Evolutionary conservation across 2,888 invertebrate species (phyloP).

Genomic region (Platerodrilus igneus): DNA sequence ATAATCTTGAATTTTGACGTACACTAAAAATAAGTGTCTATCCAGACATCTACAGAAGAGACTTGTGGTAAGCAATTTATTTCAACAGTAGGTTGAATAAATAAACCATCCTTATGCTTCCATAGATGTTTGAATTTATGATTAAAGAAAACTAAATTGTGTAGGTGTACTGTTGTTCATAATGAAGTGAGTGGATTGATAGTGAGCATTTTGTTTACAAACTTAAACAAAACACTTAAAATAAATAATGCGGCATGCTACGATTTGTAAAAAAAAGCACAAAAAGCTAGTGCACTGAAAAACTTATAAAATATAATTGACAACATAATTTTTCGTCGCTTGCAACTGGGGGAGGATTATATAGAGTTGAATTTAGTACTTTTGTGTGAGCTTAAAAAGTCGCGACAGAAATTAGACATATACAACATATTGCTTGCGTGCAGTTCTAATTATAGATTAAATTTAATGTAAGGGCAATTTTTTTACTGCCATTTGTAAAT

Average conservation of each 20-base stretch:
- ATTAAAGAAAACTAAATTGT: slow-evolving; percentile 12
- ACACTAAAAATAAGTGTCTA: no score
- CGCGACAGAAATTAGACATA: slow-evolving; percentile 17
- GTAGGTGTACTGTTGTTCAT: slow-evolving; percentile 19
- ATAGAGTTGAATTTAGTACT: slow-evolving; percentile 24
- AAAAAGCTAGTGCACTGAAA: slow-evolving; percentile 24
- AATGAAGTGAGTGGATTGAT: slow-evolving; percentile 18
- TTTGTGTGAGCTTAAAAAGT: slow-evolving; percentile 11
- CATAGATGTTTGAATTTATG: no score
- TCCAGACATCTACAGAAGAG: no score
- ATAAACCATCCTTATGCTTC: no score
- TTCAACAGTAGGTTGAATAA: no score
- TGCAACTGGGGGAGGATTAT: slow-evolving; percentile 43
- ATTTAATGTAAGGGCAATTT: slow-evolving; percentile 11
- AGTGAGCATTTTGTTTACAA: slow-evolving; percentile 19
- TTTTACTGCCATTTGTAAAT: slow-evolving; percentile 16
- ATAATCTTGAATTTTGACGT: no score
- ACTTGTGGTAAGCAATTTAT: no score
- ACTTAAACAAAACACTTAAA: slow-evolving; percentile 26
- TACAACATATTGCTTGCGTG: slow-evolving; percentile 16
- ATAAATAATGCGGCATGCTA: slow-evolving; percentile 44
- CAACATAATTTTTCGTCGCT: slow-evolving; percentile 40
- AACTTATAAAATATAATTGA: slow-evolving; percentile 31
- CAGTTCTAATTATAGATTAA: slow-evolving; percentile 14
- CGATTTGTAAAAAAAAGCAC: slow-evolving; percentile 40